Base-by-base conservation (phyloP, 2,797 vertebrate species). In the Fringilla coelebs region DNA sequence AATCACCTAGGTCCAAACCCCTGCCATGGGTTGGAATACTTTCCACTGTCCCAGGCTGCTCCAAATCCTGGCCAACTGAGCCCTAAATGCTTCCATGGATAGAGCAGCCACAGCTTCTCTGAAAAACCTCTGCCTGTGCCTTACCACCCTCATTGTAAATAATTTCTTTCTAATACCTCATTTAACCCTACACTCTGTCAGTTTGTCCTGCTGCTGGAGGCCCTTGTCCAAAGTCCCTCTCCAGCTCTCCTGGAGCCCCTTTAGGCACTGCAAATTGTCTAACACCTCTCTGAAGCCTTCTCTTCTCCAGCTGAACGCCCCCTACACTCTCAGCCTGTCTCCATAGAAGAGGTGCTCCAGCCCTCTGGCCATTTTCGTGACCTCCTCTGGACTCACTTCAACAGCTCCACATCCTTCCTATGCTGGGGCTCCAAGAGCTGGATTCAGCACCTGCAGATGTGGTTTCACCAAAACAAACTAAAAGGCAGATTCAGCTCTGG, bases 391-490 rank as follows among this genome's bases (percentile, higher is more conserved):
- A 43, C 11, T 43, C 24, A 20, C 6, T 68, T 38, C 26, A 43
- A 14, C 36, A 57, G 7, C 18, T 57, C 6, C 49, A 26, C 20
- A 22, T 49, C 49, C 20, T 49, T 43, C 36, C n/a, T 18, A 3
- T 26, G 4, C 0, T 49, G 32, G 20, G 5, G 6, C 0, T 2
- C 24, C 24, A 55, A 43, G 13, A 55, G 7, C 5, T 13, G 24
- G 12, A 51, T 51, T 54, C 17, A n/a, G 19, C 18, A 49, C 28
- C 13, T 49, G 28, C 4, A 57, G 22, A 25, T 25, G 11, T 24
- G 16, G 9, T 38, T 14, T 49, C 49, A 55, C 13, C 49, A 38
- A 48, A 70, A 3, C 8, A n/a, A 62, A 38, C 32, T 9, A n/a
- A 31, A 63, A 26, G 16, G 11, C 17, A 76, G 3, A 70, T 38